phyloP scores from a whole-genome alignment of 2,113 vertebrate species.

The Martes martes region DNA sequence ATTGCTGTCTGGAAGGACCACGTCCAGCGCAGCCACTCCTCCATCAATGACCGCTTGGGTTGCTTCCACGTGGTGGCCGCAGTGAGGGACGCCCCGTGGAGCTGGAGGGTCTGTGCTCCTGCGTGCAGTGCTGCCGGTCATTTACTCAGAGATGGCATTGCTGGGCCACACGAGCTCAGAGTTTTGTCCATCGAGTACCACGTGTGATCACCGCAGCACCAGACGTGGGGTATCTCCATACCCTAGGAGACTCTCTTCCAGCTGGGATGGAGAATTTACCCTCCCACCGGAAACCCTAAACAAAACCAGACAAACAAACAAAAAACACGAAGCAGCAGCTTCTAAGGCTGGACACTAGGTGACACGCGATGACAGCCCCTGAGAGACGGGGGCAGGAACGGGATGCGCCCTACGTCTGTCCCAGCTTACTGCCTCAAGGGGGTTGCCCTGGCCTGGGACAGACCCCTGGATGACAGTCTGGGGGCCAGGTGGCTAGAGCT shows the following conservation, averaged over 20 bases:
- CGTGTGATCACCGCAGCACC: not conserved
- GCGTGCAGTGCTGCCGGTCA: rapidly evolving
- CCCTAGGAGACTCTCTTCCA: not conserved
- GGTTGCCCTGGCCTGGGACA: not conserved
- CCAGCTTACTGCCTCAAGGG: not conserved
- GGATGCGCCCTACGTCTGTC: rapidly evolving
- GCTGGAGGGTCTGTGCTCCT: not conserved
- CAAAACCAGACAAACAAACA: not conserved
- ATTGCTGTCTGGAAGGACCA: too few relatives aligned
- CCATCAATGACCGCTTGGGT: not conserved
- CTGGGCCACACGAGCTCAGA: not conserved
- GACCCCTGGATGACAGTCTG: not conserved
- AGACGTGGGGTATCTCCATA: not conserved
- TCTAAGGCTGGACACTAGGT: too few relatives aligned
- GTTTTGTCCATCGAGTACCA: not conserved
- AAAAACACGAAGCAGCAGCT: rapidly evolving
- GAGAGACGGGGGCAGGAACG: not conserved
- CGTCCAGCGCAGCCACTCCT: too few relatives aligned
- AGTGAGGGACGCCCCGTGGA: not conserved
- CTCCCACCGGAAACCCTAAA: not conserved
- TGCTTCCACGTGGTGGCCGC: too few relatives aligned
- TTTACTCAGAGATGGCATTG: not conserved
- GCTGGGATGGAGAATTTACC: not conserved
- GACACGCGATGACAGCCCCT: rapidly evolving
- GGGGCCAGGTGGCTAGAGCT: not conserved